Evolutionary conservation across 2,888 invertebrate species (phyloP), one percentile per base, ranked within the genome.

Genomic region (Tetramorium bicarinatum): DNA sequence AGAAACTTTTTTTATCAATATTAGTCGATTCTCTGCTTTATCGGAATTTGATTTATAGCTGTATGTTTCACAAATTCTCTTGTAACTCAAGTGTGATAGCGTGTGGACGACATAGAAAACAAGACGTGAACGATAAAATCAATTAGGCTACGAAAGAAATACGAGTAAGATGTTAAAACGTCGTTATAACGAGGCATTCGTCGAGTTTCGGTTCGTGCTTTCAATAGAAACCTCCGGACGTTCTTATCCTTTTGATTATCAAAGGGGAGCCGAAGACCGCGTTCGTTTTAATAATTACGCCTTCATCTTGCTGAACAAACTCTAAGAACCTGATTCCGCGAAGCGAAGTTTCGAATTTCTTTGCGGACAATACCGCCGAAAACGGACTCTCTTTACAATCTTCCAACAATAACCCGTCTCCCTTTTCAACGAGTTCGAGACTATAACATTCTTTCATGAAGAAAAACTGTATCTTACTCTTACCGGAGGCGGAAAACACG

Each of bases 191-290:
- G 38, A 49, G 67, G 21, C 18, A 75, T 52, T 61, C 69, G 52
- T 61, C 62, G 69, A 71, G 69, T 59, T 83, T 67, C 59, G 59
- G 18, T 79, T 47, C 25, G 82, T 75, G n/a, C 54, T 56, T 74
- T 87, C 81, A 75, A 86, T 77, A 44, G 67, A 77, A 85, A 44
- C 49, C 11, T 34, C 56, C 15, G 49, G 77, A 72, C 52, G 69
- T 76, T 18, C 66, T 81, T 74, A 67, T 85, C 84, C 86, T 81
- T 84, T 86, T 88, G 85, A 89, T 89, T 87, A 87, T 87, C 84
- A 87, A 82, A 86, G 38, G 59, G 82, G 47, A 61, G 54, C 59
- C 66, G 61, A 72, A 72, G 66, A 41, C 49, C 18, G 47, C 29
- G 84, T 67, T 76, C 82, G 82, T 71, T 82, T 85, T 77, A 77